A percentile compares a stretch with the other conserved stretches of the same genome.
Conservation (phyloP, 2,797 vertebrate genomes). For the Pogoniulus pusillus region DNA sequence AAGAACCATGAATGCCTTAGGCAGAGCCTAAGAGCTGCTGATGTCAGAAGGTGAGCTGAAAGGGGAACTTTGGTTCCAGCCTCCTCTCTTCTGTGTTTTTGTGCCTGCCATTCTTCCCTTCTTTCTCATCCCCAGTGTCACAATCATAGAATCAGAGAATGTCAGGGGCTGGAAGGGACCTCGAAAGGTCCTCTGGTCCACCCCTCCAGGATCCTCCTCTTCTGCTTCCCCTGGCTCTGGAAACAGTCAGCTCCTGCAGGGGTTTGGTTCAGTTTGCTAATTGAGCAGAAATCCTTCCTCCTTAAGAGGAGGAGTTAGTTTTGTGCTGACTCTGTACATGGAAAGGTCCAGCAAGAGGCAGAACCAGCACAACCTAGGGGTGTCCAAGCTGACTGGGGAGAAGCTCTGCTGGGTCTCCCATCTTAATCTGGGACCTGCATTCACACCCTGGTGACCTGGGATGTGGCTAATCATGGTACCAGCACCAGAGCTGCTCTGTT, state of each 20-base stretch:
- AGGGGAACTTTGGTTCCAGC: not conserved
- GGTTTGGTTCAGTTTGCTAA: not conserved
- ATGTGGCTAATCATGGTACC: not conserved
- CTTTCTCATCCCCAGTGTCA: not conserved
- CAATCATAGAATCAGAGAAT: too few species aligned
- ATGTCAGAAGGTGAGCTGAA: not conserved
- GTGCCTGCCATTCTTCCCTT: accelerated
- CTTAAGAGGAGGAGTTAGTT: not conserved
- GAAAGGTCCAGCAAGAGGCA: not conserved
- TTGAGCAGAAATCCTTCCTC: not conserved
- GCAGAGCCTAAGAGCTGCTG: not conserved
- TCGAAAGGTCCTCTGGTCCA: too few species aligned
- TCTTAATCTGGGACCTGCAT: not conserved
- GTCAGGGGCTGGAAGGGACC: too few species aligned
- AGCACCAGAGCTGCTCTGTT: not conserved
- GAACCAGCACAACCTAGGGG: not conserved
- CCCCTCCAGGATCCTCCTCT: too few species aligned
- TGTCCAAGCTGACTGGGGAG: accelerated
- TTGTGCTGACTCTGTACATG: not conserved
- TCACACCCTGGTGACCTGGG: not conserved
- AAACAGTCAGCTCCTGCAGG: not conserved
- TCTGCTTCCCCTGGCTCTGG: not conserved
- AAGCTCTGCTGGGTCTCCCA: not conserved
- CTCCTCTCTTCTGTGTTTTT: not conserved
- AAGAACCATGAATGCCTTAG: not conserved